Conservation (phyloP, 2,113 vertebrate species). For the Ptyas mucosa region DNA sequence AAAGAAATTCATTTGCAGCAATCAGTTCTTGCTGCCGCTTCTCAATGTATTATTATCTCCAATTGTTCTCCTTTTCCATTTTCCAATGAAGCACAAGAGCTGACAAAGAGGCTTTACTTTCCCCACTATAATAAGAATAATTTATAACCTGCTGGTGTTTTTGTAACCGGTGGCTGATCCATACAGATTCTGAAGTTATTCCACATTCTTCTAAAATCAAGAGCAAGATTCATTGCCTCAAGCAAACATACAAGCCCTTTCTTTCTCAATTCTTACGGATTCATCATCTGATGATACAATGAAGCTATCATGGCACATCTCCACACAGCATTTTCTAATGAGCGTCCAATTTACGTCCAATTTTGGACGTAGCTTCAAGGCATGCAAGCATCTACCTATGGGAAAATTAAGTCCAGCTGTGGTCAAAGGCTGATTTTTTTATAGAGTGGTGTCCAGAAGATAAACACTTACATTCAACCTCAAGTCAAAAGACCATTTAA, state of each 20-base stretch:
- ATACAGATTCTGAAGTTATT: background rate
- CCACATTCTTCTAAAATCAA: slow-evolving; percentile 3
- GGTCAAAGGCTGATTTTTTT: background rate
- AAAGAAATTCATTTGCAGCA: background rate
- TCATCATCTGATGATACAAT: slow-evolving; percentile 13
- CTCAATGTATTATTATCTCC: background rate
- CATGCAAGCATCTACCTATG: background rate
- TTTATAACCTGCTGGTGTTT: slow-evolving; percentile 14
- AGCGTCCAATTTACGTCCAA: too few relatives aligned
- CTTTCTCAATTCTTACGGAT: background rate
- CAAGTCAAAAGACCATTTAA: background rate
- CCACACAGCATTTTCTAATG: slow-evolving; percentile 4
- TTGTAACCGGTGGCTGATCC: background rate
- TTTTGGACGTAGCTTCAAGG: slow-evolving; percentile 5
- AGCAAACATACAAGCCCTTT: background rate
- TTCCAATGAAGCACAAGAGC: background rate
- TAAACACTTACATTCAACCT: background rate
- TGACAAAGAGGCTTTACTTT: slow-evolving; percentile 25
- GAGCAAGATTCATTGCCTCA: background rate
- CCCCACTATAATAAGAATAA: background rate
- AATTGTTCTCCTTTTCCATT: background rate
- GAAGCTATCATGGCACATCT: background rate
- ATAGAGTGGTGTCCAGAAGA: background rate
- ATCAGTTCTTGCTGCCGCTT: background rate
- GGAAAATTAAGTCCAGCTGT: background rate